Conservation (phyloP, 2,113 vertebrate genomes). For the Catharus bicknelli region DNA sequence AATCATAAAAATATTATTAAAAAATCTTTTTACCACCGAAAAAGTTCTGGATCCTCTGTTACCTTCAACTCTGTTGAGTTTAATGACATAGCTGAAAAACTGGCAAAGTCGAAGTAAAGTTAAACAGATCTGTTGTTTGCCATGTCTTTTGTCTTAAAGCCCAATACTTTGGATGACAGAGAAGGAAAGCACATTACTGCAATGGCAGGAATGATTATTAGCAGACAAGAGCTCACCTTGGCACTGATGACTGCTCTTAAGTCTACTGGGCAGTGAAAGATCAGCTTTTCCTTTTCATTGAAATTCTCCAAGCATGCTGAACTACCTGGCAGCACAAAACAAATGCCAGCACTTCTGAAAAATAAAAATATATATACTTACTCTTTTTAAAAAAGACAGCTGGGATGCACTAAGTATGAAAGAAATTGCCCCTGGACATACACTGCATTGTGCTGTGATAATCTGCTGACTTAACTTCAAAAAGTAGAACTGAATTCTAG, state of each 20-base stretch:
- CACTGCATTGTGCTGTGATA: neutral
- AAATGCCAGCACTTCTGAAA: neutral
- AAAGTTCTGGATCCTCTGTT: slow-evolving; percentile 2
- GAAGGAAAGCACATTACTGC: neutral
- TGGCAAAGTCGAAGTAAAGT: neutral
- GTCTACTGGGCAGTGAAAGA: neutral
- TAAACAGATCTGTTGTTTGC: neutral
- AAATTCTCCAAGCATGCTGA: neutral
- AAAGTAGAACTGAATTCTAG: neutral
- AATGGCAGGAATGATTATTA: neutral
- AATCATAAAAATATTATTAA: slow-evolving; percentile 55
- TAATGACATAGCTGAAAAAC: slow-evolving; percentile 5
- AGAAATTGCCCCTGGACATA: neutral
- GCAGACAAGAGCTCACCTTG: neutral
- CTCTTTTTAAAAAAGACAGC: neutral
- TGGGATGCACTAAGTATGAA: neutral
- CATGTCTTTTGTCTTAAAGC: neutral
- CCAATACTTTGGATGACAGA: neutral
- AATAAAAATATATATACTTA: neutral
- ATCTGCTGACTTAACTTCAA: neutral
- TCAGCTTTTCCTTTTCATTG: neutral
- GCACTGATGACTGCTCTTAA: neutral
- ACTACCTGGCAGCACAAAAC: neutral
- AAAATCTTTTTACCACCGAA: slow-evolving; percentile 3
- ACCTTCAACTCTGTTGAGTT: neutral